Base-by-base conservation (phyloP, 2,797 vertebrate species). In the Galagoides demidoff region DNA sequence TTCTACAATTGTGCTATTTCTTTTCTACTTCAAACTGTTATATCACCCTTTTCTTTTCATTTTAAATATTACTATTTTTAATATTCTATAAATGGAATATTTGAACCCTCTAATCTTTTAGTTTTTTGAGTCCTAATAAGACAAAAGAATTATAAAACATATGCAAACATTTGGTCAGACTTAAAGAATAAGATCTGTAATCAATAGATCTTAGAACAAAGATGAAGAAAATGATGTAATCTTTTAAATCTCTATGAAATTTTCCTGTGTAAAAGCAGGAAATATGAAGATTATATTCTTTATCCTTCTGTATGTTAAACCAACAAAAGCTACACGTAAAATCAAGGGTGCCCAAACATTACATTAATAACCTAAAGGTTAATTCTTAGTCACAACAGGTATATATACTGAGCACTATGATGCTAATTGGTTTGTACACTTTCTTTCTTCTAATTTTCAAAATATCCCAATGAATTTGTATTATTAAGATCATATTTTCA, bases 61-160 rank as follows among this genome's bases (percentile, higher is more conserved):
- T 95, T 97, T 74, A 96, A 95, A 92, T 84, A 39, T 87, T 95
- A 77, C 17, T 90, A 27, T 81, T 88, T 86, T 85, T 64, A 77
- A 45, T 61, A 6, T 25, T 94, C 14, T 81, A 57, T 37, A 81
- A 55, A 64, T 85, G 52, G 3, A 90, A 57, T 61, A 43, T 39
- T 73, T 86, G 12, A 82, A 34, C 57, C 8, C 4, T 95, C 1
- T 66, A 55, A 82, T 23, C 3, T 63, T 45, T 81, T 71, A 55
- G 10, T 31, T 82, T 90, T 85, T 23, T 49, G 73, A 31, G 31
- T 85, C 29, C 57, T 85, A 81, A 37, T 89, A n/a, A 85, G 20
- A 34, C 7, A 55, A 25, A 45, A 9, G 43, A 86, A 82, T 76
- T 57, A 73, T 0, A 88, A 71, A 39, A 63, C 29, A 71, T n/a